A percentile compares a stretch with the other conserved stretches of the same genome.
phyloP scores from a whole-genome alignment of 2,888 invertebrate species.

The Epistrophella euchroma region DNA sequence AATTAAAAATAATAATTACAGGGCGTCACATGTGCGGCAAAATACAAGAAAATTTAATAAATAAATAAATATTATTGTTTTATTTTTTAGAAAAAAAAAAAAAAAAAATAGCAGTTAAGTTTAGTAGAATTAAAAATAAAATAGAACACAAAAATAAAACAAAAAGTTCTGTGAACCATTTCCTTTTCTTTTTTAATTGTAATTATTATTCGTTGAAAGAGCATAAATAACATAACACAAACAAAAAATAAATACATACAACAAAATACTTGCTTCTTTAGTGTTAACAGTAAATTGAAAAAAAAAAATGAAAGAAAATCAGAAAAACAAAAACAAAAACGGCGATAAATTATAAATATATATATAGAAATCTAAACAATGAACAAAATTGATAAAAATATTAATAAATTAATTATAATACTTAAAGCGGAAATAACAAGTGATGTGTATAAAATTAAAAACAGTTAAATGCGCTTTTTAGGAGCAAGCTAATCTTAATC shows the following conservation, averaged over 20 bases:
- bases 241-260: too few species aligned
- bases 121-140: constrained; percentile 67
- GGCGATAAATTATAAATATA: constrained; percentile 42
- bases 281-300: constrained; percentile 58
- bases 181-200: constrained; percentile 45
- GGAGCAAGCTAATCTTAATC: constrained; percentile 74
- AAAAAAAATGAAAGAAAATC: too few species aligned
- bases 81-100: constrained; percentile 72
- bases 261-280: constrained; percentile 60
- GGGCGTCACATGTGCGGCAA: constrained; percentile 73
- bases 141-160: constrained; percentile 46
- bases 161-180: constrained; percentile 65
- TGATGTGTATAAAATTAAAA: constrained; percentile 72
- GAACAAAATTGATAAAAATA: constrained; percentile 75
- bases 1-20: constrained; percentile 72
- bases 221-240: constrained; percentile 58
- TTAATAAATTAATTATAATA: constrained; percentile 53
- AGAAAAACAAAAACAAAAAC: constrained; percentile 35
- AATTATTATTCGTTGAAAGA: constrained; percentile 69
- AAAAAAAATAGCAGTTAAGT: constrained; percentile 72
- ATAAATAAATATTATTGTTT: constrained; percentile 54
- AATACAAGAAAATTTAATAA: constrained; percentile 58
- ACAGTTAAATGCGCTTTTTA: constrained; percentile 69
- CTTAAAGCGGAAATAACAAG: constrained; percentile 66
- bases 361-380: constrained; percentile 61